These are phyloP conservation scores for Phoxinus phoxinus DNA, from an alignment of 2,113 vertebrate species.

Conservation along the genomic window DNA sequence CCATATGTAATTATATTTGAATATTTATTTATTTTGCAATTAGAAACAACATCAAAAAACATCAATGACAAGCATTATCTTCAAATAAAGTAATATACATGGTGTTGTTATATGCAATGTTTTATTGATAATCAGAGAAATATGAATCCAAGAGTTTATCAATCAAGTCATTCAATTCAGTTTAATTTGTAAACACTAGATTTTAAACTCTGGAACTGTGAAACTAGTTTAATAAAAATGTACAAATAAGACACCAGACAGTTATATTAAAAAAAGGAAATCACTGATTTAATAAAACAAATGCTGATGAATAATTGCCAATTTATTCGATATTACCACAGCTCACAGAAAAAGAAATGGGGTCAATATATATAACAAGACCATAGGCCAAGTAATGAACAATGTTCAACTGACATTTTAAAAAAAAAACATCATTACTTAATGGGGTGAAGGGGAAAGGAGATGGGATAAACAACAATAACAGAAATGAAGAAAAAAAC, in stretches of 20 bases:
- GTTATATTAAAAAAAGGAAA: constrained; percentile 18
- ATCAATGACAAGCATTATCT: neutral
- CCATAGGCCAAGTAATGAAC: neutral
- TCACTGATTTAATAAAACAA: constrained; percentile 6
- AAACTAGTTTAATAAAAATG: neutral
- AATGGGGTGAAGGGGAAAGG: neutral
- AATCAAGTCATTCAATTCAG: neutral
- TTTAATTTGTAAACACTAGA: neutral
- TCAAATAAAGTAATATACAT: neutral
- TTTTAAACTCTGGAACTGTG: neutral
- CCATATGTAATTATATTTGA: neutral
- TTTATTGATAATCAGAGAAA: neutral
- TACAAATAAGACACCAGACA: neutral
- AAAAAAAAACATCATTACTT: neutral
- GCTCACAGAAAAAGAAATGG: neutral
- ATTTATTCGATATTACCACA: constrained; percentile 1
- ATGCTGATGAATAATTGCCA: neutral
- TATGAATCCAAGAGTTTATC: neutral
- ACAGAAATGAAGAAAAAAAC: neutral
- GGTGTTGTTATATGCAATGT: neutral
- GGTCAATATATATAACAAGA: neutral
- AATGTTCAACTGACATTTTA: neutral
- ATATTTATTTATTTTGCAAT: neutral
- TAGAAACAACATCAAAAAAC: neutral
- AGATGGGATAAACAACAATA: neutral